These are phyloP conservation scores for Lycaon pictus DNA, from an alignment of 2,113 vertebrate genomes.

Conservation along the genomic window DNA sequence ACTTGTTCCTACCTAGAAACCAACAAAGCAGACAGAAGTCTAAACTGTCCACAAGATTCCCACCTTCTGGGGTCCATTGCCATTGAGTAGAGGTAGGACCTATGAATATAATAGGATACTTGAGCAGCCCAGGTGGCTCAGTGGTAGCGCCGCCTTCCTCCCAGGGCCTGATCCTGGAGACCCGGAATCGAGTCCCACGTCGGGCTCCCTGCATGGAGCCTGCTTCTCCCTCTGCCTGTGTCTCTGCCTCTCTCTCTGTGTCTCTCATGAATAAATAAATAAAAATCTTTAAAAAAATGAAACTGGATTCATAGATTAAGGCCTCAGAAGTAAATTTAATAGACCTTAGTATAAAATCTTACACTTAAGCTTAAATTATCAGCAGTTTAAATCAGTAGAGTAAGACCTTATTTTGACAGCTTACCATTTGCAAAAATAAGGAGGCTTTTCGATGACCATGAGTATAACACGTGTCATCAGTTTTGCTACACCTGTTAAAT, in stretches of 20 bases:
- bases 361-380: neutral
- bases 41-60: neutral
- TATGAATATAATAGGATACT: neutral
- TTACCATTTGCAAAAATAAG: neutral
- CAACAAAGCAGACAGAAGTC: neutral
- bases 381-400: neutral
- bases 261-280: too few relatives aligned
- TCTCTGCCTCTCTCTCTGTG: too few relatives aligned
- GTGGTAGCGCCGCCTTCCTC: too few relatives aligned
- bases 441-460: neutral
- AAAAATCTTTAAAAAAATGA: neutral
- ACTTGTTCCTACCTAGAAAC: neutral
- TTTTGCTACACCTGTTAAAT: neutral
- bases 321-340: neutral
- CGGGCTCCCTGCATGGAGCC: too few relatives aligned
- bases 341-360: neutral
- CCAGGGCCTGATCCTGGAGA: too few relatives aligned
- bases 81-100: neutral
- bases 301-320: neutral
- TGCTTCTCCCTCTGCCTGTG: too few relatives aligned
- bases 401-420: neutral
- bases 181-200: too few relatives aligned
- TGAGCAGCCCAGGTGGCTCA: too few relatives aligned
- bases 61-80: neutral
- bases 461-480: neutral